Evolutionary conservation across 1,140 invertebrate genomes (phyloP), one percentile per base, ranked within the genome.

Genomic region (Drosophila sproati): DNA sequence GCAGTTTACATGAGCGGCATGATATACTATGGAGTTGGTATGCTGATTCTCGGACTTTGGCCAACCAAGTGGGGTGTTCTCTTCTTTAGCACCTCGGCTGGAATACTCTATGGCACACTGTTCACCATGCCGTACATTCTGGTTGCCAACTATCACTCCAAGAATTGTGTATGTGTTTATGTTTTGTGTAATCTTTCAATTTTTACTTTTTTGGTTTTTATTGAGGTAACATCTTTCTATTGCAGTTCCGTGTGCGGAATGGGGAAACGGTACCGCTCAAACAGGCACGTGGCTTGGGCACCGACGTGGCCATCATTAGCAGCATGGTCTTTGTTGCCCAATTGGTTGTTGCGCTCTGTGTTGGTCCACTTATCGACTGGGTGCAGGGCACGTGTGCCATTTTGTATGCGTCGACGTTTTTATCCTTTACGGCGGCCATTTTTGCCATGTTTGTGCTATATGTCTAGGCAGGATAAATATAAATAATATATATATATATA

Each of bases 111-210:
- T 86, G 96, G 96, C 3, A 97, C 97, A 0, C 92, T 97, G 4
- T 97, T 97, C 73, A 98, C 97, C 0, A 96, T 98, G 94, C 97
- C 97, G 10, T 97, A 97, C 85, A 93, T 97, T n/a, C 88, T 98
- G 34, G 94, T 98, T 32, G 96, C 97, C 12, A 94, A 96, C 80
- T 98, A 97, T 91, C 97, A 98, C 88, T 94, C 95, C 10, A 94
- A 94, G 12, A 95, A 95, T 70, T 94, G 94, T 93, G 96, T 97
- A 94, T 76, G 88, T 83, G 20, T 20, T 20, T 20, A 63, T n/a
- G 1, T n/a, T 34, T 47, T 4, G 4, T 10, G 5, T 10, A 20
- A 31, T 39, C 6, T 52, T 32, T 41, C 3, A 5, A 3, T 41
- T 34, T 0, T 34, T 34, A 34, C 34, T 34, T 34, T 34, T 34